These are phyloP conservation scores for Gymnoscelis rufifasciata DNA, from an alignment of 2,888 invertebrate genomes.

Conservation along the genomic window DNA sequence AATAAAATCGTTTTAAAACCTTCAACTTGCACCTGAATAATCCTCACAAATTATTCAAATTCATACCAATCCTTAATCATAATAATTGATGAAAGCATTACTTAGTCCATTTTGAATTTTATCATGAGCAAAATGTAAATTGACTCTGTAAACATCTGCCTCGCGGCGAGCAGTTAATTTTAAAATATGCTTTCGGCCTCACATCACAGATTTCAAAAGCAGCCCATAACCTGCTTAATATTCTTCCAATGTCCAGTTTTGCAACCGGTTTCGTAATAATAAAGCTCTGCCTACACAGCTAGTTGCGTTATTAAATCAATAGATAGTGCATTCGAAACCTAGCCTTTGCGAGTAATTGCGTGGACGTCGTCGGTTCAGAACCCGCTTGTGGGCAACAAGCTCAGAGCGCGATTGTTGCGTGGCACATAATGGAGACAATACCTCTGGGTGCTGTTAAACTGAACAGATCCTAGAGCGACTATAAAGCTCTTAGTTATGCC, in stretches of 20 bases:
- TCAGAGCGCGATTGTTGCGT: background rate
- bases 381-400: background rate
- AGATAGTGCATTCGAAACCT: constrained; percentile 28
- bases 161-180: constrained; percentile 23
- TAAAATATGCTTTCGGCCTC: constrained; percentile 17
- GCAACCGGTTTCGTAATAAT: constrained; percentile 30
- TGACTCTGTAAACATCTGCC: constrained; percentile 1
- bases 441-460: no score
- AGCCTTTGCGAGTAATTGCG: constrained; percentile 25
- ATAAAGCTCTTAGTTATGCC: no score
- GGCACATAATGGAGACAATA: constrained; percentile 1
- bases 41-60: background rate
- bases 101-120: constrained; percentile 5
- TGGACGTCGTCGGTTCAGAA: constrained; percentile 15
- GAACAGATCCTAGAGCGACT: no score
- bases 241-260: constrained; percentile 30
- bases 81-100: background rate
- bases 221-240: constrained; percentile 25
- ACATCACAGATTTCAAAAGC: constrained; percentile 23
- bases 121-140: background rate
- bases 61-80: background rate
- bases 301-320: constrained; percentile 32
- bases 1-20: background rate
- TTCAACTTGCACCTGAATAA: background rate
- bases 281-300: constrained; percentile 30